Base-by-base conservation (phyloP, 2,888 invertebrate species). In the Lissonota sp. region DNA sequence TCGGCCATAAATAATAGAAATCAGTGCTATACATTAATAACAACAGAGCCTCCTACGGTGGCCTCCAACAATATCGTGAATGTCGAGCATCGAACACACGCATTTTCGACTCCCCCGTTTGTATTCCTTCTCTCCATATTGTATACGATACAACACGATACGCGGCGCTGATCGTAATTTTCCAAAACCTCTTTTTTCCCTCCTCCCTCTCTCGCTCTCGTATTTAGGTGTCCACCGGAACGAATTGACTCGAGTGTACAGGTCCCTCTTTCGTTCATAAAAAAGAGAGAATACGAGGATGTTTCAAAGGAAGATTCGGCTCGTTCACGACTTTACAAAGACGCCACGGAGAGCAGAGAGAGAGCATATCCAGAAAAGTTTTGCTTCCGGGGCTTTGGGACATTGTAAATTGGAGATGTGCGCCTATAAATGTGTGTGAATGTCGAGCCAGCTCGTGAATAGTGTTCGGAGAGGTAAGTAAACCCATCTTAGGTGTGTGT, bases 401-500 rank as follows among this genome's bases (percentile, higher is more conserved):
- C 58, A 67, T 26, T 26, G 26, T 26, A 26, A 26, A 26, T 26
- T 26, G 26, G 51, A 58, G 64, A 55, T 71, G 60, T 60, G 60
- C 46, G 53, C 64, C 58, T 64, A 51, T 63, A 40, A 39, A 57
- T 57, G 77, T 69, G 70, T 60, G 64, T 51, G 58, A 73, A 39
- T 63, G 42, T 63, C 14, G 12, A 58, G 69, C 64, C 67, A 53
- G 57, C 62, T 26, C 4, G 42, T 46, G 73, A 74, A 46, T 67
- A 77, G 62, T 57, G 64, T 77, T n/a, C 60, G 37, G 58, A 26
- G 26, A 75, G 80, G 71, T 80, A 75, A 70, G 58, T 60, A 66
- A 80, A 71, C 71, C 39, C 53, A 60, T 69, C 42, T 37, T 69
- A 16, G 16, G 40, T 44, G 55, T 37, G 26, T 26, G 26, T 67